Evolutionary conservation across 2,888 invertebrate species (phyloP).

Genomic region (Phaonia tiefii): DNA sequence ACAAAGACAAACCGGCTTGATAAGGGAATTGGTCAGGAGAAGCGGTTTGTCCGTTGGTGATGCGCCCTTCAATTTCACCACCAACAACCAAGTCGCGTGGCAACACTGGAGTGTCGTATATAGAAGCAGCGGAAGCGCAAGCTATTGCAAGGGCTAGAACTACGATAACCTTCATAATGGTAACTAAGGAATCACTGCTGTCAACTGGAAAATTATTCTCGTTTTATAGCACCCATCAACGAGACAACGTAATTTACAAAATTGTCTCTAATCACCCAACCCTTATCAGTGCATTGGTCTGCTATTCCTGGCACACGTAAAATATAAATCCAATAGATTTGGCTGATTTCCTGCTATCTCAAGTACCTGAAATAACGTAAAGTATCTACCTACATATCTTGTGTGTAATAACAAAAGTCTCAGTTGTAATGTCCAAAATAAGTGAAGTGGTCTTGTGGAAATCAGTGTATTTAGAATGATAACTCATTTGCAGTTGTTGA

Average conservation of each 20-base stretch:
- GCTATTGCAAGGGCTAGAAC: conserved; percentile 15
- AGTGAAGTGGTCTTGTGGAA: too few relatives aligned
- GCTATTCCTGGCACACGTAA: not conserved
- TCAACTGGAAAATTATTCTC: not conserved
- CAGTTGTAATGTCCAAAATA: too few relatives aligned
- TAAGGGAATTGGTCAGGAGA: conserved; percentile 70
- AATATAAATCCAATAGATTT: not conserved
- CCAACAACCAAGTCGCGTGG: conserved; percentile 29
- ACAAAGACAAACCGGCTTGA: conserved; percentile 73
- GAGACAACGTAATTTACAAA: too few relatives aligned
- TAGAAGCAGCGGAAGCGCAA: not conserved
- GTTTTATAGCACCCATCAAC: conserved; percentile 8
- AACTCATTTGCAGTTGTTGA: too few relatives aligned
- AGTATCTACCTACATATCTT: not conserved
- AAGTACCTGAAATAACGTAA: conserved; percentile 8
- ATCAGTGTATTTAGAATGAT: too few relatives aligned
- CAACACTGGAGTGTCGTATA: conserved; percentile 15
- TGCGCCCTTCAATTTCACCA: conserved; percentile 61
- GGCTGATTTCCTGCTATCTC: conserved; percentile 12
- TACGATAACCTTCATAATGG: conserved; percentile 11
- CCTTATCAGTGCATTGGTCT: too few relatives aligned
- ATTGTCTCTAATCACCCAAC: not conserved
- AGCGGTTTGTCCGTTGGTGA: conserved; percentile 71
- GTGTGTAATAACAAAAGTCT: too few relatives aligned
- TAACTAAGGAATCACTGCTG: conserved; percentile 11